Evolutionary conservation across 1,140 invertebrate species (phyloP).

Genomic region (Cotesia chilonis): DNA sequence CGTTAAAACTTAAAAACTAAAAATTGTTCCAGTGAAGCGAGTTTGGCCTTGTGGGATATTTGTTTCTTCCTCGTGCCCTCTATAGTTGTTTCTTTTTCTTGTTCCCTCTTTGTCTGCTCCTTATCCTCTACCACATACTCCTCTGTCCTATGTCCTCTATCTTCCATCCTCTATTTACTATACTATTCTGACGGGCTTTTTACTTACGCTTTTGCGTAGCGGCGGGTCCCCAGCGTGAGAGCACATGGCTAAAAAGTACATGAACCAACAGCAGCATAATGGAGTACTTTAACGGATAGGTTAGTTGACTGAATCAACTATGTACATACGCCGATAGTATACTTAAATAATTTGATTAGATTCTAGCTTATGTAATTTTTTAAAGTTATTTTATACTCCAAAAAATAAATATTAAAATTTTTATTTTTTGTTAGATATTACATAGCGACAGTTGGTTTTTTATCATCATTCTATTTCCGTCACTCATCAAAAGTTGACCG

Average conservation of each 20-base stretch:
- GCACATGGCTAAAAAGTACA: conserved; percentile 57
- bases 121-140: conserved; percentile 41
- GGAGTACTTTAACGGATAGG: conserved; percentile 62
- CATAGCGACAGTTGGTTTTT: too few relatives aligned
- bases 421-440: conserved; percentile 11
- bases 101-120: conserved; percentile 31
- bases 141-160: conserved; percentile 23
- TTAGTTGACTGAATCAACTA: conserved; percentile 59
- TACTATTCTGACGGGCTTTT: not conserved
- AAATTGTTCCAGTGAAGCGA: conserved; percentile 10
- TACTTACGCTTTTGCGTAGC: conserved; percentile 30
- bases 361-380: not conserved
- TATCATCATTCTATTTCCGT: too few relatives aligned
- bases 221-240: conserved; percentile 55
- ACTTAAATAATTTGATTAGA: not conserved
- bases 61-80: conserved; percentile 31
- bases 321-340: not conserved
- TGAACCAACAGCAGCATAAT: conserved; percentile 52
- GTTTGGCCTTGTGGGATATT: conserved; percentile 60
- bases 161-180: conserved; percentile 40
- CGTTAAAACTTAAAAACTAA: conserved; percentile 9
- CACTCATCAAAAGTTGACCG: conserved; percentile 1
- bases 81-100: conserved; percentile 28
- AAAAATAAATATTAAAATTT: too few relatives aligned
- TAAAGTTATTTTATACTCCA: not conserved